Evolutionary conservation across 2,797 vertebrate genomes (phyloP).

Genomic region (Tragelaphus oryx): DNA sequence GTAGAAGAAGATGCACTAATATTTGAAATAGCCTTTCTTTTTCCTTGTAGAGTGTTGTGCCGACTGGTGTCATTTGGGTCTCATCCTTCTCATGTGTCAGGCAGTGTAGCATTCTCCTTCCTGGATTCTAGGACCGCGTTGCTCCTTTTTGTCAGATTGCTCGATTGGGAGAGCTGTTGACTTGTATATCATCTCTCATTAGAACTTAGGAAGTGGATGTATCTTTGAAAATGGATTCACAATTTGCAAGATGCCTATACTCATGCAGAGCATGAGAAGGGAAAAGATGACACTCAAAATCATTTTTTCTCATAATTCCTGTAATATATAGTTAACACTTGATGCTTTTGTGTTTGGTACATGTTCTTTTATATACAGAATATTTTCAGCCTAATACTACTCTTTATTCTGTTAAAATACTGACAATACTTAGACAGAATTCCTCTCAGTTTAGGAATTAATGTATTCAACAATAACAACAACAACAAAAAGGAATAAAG

Average conservation of each 20-base stretch:
- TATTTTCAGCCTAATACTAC: neutral
- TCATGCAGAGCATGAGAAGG: neutral
- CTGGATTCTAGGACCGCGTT: neutral
- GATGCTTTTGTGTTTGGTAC: neutral
- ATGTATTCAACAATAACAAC: neutral
- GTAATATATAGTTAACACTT: neutral
- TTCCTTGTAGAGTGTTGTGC: neutral
- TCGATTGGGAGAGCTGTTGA: neutral
- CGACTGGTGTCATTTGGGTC: neutral
- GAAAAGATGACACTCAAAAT: neutral
- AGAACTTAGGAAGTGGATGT: neutral
- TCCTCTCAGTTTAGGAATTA: neutral
- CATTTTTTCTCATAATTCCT: neutral
- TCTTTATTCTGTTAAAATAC: slow-evolving; percentile 19
- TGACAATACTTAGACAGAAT: neutral
- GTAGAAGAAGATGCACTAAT: neutral
- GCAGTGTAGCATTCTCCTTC: neutral
- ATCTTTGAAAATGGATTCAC: neutral
- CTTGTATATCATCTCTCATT: neutral
- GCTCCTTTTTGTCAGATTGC: neutral
- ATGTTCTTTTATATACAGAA: neutral
- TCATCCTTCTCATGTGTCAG: neutral
- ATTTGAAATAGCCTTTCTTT: neutral
- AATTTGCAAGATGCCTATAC: neutral
- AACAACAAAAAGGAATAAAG: neutral